Evolutionary conservation across 1,140 invertebrate genomes (phyloP).

Genomic region (Microplitis mediator): DNA sequence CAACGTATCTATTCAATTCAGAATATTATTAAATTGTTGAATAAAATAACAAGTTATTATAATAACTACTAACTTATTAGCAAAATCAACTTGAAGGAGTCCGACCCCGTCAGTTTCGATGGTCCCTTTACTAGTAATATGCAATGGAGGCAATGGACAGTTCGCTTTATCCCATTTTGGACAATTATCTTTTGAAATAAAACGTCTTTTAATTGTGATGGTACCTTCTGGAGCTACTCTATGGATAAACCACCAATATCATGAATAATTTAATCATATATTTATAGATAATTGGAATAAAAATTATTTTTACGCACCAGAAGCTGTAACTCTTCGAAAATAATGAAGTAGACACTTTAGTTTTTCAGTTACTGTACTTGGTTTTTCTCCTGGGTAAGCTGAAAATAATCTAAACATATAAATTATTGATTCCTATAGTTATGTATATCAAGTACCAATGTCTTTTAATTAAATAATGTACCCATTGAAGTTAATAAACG

Average conservation of each 20-base stretch:
- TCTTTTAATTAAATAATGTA: conserved; percentile 48
- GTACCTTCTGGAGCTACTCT: conserved; percentile 77
- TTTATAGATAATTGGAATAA: conserved; percentile 15
- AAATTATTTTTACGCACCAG: conserved; percentile 60
- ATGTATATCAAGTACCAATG: background rate
- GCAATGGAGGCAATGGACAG: conserved; percentile 68
- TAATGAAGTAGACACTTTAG: conserved; percentile 89
- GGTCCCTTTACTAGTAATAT: conserved; percentile 76
- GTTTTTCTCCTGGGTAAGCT: conserved; percentile 47
- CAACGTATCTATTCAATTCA: conserved; percentile 68
- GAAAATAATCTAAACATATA: conserved; percentile 65
- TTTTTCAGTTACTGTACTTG: conserved; percentile 72
- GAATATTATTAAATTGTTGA: too few relatives aligned
- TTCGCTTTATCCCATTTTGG: conserved; percentile 72
- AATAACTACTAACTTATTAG: conserved; percentile 76
- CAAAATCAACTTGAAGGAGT: conserved; percentile 93
- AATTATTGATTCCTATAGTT: background rate
- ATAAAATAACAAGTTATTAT: too few relatives aligned
- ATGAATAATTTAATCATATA: conserved; percentile 24
- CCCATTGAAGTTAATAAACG: conserved; percentile 88
- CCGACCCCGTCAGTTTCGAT: conserved; percentile 87
- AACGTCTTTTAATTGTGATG: conserved; percentile 81
- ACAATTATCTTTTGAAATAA: conserved; percentile 64
- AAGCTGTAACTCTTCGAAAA: conserved; percentile 76
- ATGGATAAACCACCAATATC: conserved; percentile 49